phyloP scores from a whole-genome alignment of 2,888 invertebrate species.

The Drosophila nr. medialis region DNA sequence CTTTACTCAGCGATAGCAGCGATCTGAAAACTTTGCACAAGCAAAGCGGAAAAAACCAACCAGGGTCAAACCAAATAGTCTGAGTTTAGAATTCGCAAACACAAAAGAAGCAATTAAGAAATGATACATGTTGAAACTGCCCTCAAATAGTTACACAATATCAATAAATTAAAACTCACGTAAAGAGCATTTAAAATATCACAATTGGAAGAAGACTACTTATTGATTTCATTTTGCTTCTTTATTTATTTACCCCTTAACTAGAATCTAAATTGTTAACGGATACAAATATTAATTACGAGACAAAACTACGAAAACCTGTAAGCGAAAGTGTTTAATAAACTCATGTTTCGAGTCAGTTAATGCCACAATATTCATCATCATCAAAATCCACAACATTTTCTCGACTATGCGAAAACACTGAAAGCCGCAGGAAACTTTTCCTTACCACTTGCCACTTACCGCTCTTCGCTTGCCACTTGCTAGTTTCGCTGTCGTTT shows the following conservation, averaged over 20 bases:
- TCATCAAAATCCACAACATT: conserved; percentile 49
- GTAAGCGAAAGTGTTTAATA: conserved; percentile 26
- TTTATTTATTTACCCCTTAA: not conserved
- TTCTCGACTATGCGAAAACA: conserved; percentile 22
- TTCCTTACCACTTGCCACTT: conserved; percentile 21
- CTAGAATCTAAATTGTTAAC: not conserved
- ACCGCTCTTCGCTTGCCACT: conserved; percentile 46
- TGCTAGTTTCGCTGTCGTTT: conserved; percentile 51
- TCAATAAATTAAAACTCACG: not conserved
- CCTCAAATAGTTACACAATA: not conserved
- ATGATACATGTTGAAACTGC: not conserved
- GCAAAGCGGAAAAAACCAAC: not conserved
- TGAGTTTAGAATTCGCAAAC: not conserved
- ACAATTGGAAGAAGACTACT: not conserved
- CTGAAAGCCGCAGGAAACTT: conserved; percentile 21
- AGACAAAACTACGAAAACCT: not conserved
- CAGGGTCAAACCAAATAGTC: not conserved
- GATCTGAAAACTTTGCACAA: conserved; percentile 4
- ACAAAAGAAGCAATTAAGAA: not conserved
- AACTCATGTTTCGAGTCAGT: conserved; percentile 25
- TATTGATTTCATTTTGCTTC: too few relatives aligned
- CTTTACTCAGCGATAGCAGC: not conserved
- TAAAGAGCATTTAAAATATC: not conserved
- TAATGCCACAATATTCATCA: conserved; percentile 44
- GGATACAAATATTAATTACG: not conserved